Evolutionary conservation across 1,140 invertebrate species (phyloP).

Genomic region (Aricia agestis): DNA sequence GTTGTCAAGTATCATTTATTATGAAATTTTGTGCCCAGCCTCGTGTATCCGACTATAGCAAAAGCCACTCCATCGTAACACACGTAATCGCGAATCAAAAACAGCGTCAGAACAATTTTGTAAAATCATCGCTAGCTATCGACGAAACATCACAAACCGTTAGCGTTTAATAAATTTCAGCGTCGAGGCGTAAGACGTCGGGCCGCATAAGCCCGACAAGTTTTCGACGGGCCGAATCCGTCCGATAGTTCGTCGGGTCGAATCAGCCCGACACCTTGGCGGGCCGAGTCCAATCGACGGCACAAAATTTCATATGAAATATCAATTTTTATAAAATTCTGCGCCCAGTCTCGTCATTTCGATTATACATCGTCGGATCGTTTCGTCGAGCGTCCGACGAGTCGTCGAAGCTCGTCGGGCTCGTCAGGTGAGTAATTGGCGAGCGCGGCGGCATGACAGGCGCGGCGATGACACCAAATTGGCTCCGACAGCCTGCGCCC

Average conservation of each 20-base stretch:
- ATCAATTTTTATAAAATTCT: neutral
- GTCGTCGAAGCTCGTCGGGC: neutral
- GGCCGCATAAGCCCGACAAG: too few species aligned
- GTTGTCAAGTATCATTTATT: too few species aligned
- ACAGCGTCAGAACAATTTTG: neutral
- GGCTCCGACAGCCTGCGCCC: constrained; percentile 22
- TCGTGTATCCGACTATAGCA: too few species aligned
- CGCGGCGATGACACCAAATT: constrained; percentile 23
- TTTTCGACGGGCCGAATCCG: neutral
- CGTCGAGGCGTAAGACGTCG: too few species aligned
- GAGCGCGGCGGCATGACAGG: constrained; percentile 22
- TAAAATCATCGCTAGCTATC: neutral
- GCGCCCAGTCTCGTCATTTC: too few species aligned
- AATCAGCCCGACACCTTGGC: neutral
- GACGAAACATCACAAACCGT: neutral
- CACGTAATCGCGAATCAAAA: neutral
- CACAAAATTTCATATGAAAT: neutral
- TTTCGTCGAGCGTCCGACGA: neutral
- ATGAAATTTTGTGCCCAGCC: too few species aligned
- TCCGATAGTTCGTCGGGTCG: neutral
- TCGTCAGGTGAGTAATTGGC: constrained; percentile 27
- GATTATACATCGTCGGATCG: neutral
- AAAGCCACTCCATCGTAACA: neutral
- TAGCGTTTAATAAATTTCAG: neutral
- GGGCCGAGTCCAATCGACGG: neutral